A percentile compares a stretch with the other conserved stretches of the same genome.
These are phyloP conservation scores for Iguana delicatissima DNA, from an alignment of 2,797 vertebrate species.

Conservation along the genomic window DNA sequence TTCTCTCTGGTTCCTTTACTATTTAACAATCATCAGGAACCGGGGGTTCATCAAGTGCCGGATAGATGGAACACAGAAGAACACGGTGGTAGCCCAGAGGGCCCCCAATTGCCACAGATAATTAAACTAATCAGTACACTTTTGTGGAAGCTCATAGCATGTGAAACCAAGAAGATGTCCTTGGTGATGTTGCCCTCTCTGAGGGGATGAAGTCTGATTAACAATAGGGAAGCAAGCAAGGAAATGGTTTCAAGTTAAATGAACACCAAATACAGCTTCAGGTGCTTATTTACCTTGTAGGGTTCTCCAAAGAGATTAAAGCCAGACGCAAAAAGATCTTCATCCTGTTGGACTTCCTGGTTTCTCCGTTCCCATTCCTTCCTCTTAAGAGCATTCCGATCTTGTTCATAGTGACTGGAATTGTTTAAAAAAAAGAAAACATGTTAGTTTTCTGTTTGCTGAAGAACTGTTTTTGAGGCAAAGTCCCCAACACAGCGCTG, in stretches of 20 bases:
- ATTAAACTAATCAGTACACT: background rate
- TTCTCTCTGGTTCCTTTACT: background rate
- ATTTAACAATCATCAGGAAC: background rate
- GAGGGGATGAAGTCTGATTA: background rate
- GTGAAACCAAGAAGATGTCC: slow-evolving; percentile 13
- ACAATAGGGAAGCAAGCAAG: slow-evolving; percentile 2
- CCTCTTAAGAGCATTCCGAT: slow-evolving; percentile 95
- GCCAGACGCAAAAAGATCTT: slow-evolving; percentile 95
- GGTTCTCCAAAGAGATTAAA: slow-evolving; percentile 98
- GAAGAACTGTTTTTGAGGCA: background rate
- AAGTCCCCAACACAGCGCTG: too few species aligned
- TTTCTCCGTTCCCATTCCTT: slow-evolving; percentile 97
- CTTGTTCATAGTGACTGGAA: slow-evolving; percentile 94
- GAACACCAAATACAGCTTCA: slow-evolving; percentile 27
- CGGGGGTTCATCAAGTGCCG: background rate
- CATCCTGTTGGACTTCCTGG: slow-evolving; percentile 97
- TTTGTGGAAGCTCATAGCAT: background rate
- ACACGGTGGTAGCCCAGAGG: background rate
- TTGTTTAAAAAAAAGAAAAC: slow-evolving; percentile 63
- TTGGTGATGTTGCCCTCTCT: background rate
- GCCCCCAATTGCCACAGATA: background rate
- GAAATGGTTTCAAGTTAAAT: slow-evolving; percentile 30
- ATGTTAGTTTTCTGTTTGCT: background rate
- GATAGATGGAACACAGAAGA: background rate
- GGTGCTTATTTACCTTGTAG: slow-evolving; percentile 90